Percentiles rank a stretch among this genome's conserved stretches.
These are phyloP conservation scores for Drosophila trapezifrons DNA, from an alignment of 1,140 invertebrate genomes.

Conservation along the genomic window DNA sequence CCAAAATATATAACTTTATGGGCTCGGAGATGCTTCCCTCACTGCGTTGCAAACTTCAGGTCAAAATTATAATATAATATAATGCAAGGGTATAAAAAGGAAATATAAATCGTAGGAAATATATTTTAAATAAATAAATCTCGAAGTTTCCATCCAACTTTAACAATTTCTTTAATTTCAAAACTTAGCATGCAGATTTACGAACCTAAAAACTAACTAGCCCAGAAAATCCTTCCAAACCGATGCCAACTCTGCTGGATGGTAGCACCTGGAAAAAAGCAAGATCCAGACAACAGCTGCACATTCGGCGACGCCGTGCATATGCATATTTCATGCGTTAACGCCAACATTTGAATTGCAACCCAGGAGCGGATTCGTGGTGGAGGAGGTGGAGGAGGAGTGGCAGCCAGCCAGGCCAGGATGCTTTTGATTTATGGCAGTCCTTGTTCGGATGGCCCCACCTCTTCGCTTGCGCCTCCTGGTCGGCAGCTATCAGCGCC, in stretches of 20 bases:
- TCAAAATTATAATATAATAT: too few relatives aligned
- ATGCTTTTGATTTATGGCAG: constrained; percentile 75
- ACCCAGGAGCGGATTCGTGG: constrained; percentile 9
- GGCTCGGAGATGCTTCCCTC: too few relatives aligned
- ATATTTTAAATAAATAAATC: too few relatives aligned
- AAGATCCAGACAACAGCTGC: constrained; percentile 55
- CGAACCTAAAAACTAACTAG: too few relatives aligned
- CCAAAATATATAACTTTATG: too few relatives aligned
- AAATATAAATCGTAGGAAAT: too few relatives aligned
- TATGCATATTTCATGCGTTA: constrained; percentile 83
- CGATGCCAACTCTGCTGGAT: constrained; percentile 4
- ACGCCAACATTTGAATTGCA: constrained; percentile 82
- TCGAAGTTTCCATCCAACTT: too few relatives aligned
- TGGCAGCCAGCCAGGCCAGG: constrained; percentile 42
- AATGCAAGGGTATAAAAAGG: too few relatives aligned
- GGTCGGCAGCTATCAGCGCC: constrained; percentile 61
- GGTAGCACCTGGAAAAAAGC: constrained; percentile 28
- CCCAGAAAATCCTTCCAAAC: too few relatives aligned
- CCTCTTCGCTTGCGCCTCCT: constrained; percentile 15
- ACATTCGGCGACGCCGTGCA: constrained; percentile 54
- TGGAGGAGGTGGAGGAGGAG: neutral
- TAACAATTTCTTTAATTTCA: too few relatives aligned
- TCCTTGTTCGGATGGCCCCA: constrained; percentile 33
- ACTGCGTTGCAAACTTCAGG: too few relatives aligned
- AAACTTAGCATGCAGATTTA: too few relatives aligned